Percentiles rank a stretch among this genome's conserved stretches.
These are phyloP conservation scores for pig (Sus scrofa) DNA, from an alignment of 2,113 vertebrate genomes.

Conservation along the genomic window T2T-Sscrofa CM000812.6:165316501-165317000, in stretches of 20 bases:
- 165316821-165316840: background rate
- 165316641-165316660: background rate
- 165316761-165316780: slow-evolving; percentile 16
- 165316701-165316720: background rate
- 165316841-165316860: background rate
- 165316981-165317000: background rate
- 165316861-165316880: slow-evolving; percentile 52
- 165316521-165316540: background rate
- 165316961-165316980: slow-evolving; percentile 41
- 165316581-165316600: background rate
- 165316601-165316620: background rate
- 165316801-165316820: background rate
- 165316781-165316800: background rate
- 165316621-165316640: background rate
- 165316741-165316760: background rate
- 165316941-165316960: slow-evolving; percentile 18
- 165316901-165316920: background rate
- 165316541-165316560: background rate
- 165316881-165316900: slow-evolving; percentile 50
- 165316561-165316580: background rate
- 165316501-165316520: background rate
- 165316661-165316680: background rate
- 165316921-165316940: slow-evolving; percentile 32
- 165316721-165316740: background rate
- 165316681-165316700: background rate